A percentile compares a stretch with the other conserved stretches of the same genome.
Conservation (phyloP, 2,888 invertebrate species). For the Danaus chrysippus region DNA sequence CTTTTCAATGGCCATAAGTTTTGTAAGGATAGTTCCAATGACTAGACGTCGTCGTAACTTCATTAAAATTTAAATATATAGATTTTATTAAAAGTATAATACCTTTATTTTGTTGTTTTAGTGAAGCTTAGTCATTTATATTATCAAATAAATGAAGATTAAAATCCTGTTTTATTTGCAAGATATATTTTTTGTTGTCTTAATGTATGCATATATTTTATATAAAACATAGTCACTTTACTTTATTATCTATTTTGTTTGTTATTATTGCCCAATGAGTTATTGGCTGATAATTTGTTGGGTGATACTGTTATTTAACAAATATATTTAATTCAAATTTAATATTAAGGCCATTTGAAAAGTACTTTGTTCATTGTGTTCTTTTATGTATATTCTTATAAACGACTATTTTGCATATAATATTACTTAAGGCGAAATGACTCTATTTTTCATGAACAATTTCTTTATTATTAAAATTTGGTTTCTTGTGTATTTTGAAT, state of each 20-base stretch:
- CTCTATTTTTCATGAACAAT: constrained; percentile 1
- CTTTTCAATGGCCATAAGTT: too few relatives aligned
- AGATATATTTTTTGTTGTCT: too few relatives aligned
- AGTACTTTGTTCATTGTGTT: background rate
- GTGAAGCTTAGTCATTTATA: too few relatives aligned
- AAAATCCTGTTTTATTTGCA: too few relatives aligned
- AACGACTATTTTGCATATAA: too few relatives aligned
- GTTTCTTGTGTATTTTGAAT: background rate
- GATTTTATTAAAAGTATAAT: too few relatives aligned
- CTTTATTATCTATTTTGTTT: constrained; percentile 14
- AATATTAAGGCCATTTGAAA: constrained; percentile 2
- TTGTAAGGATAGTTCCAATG: too few relatives aligned
- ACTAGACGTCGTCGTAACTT: too few relatives aligned
- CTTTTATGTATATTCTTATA: background rate
- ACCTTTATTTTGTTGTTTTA: too few relatives aligned
- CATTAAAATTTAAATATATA: too few relatives aligned
- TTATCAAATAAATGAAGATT: too few relatives aligned
- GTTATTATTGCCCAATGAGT: constrained; percentile 42
- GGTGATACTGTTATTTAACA: constrained; percentile 22
- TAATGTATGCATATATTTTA: too few relatives aligned
- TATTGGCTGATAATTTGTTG: constrained; percentile 55
- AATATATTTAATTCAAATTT: background rate
- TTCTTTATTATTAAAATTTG: constrained; percentile 1
- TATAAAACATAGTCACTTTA: background rate
- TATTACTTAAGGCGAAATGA: constrained; percentile 18